phyloP scores from a whole-genome alignment of 2,113 vertebrate species.

The Chrysemys picta region DNA sequence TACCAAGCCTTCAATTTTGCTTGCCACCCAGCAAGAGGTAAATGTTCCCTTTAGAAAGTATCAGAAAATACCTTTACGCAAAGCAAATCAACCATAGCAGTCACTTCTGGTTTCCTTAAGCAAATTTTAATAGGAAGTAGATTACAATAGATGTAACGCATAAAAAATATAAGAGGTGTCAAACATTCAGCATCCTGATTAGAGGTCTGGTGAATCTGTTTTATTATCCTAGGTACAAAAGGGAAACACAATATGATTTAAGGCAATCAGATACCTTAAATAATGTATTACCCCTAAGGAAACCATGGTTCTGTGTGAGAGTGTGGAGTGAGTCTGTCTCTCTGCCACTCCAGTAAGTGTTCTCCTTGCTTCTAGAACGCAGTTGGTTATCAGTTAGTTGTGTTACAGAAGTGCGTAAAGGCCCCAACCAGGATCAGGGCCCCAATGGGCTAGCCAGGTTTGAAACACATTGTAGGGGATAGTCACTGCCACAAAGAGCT shows the following conservation, averaged over 20 bases:
- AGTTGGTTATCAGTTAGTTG: background rate
- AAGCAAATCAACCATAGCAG: fast-evolving
- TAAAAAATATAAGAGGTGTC: background rate
- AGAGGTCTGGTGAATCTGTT: background rate
- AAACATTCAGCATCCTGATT: background rate
- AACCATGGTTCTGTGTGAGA: background rate
- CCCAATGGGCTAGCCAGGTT: fast-evolving
- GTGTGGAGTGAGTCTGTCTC: background rate
- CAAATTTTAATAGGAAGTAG: fast-evolving
- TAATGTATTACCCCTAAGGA: background rate
- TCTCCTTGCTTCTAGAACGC: background rate
- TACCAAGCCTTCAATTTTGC: background rate
- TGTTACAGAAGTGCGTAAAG: fast-evolving
- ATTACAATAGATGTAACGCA: fast-evolving
- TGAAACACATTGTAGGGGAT: background rate
- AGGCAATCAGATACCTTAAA: background rate
- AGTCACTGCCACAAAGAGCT: background rate
- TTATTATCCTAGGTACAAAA: background rate
- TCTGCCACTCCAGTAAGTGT: fast-evolving
- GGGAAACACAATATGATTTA: background rate
- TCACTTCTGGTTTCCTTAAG: background rate
- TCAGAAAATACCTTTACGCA: background rate
- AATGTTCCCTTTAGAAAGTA: background rate
- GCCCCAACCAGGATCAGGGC: fast-evolving
- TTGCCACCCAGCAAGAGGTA: background rate